Evolutionary conservation across 2,888 invertebrate genomes (phyloP), one percentile per base, ranked within the genome.

Genomic region (Oscheius sp.): DNA sequence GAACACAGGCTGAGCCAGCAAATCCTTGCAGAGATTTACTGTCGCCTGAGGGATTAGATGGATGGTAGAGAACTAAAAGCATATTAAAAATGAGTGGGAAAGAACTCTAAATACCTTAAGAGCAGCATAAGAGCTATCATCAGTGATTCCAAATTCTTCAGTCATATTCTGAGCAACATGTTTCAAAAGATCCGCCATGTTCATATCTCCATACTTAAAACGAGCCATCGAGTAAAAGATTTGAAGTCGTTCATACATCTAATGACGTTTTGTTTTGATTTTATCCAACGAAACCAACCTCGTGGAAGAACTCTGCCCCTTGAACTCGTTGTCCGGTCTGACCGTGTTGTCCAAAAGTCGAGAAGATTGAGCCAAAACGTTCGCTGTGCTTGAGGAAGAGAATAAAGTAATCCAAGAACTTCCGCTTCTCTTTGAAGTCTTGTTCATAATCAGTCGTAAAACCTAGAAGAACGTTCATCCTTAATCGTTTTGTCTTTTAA

Each of bases 371-470:
- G 34, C 39, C 37, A 20, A 55, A 42, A 12, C 37, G 23, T 15
- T 66, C 57, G 12, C 20, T 66, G 34, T 66, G 66, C 39, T 66
- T 66, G 42, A 66, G 20, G 46, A 55, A 66, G 5, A 66, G 46
- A 2, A 55, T 39, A 12, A 66, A 53, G n/a, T 50, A 45, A n/a
- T 66, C 46, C 29, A 53, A 55, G n/a, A 55, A 46, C 20, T 33
- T 55, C 33, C 46, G 39, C 33, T 66, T 66, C 55, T 55, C 57
- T 17, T 20, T 6, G 2, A 66, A 33, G 20, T 66, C 55, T 8
- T n/a, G 20, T 17, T 55, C 55, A 23, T 45, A 25, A n/a, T 48
- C 55, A n/a, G 20, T n/a, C 27, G 29, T 23, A 17, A 33, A 29
- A n/a, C 20, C 66, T 66, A 8, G 12, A 57, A 25, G 1, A n/a